Evolutionary conservation across 2,797 vertebrate genomes (phyloP).

Genomic region (Chelmon rostratus): DNA sequence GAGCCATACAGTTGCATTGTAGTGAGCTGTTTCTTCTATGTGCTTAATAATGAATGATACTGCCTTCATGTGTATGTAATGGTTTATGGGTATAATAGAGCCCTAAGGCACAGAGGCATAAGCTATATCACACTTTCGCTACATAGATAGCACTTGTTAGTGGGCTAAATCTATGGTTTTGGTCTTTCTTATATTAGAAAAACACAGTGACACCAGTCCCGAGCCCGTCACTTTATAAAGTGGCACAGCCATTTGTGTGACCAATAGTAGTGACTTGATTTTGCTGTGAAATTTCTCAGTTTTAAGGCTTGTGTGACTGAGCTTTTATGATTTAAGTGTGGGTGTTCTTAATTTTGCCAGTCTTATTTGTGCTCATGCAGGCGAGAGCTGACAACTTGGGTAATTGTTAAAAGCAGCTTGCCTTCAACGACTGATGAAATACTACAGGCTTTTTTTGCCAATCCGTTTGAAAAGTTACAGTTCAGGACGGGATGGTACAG

Average conservation of each 20-base stretch:
- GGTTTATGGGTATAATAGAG: conserved; percentile 9
- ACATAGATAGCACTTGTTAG: neutral
- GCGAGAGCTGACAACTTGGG: neutral
- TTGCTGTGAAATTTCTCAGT: neutral
- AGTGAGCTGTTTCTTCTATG: neutral
- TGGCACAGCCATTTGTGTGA: neutral
- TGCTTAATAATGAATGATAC: conserved; percentile 2
- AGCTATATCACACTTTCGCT: too few relatives aligned
- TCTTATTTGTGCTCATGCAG: neutral
- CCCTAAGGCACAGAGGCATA: neutral
- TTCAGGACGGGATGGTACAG: neutral
- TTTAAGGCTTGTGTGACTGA: neutral
- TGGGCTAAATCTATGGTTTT: neutral
- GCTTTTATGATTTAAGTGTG: neutral
- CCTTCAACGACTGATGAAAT: neutral
- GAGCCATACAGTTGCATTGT: neutral
- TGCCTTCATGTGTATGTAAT: neutral
- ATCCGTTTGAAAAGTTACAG: neutral
- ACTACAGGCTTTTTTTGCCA: neutral
- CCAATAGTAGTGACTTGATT: neutral
- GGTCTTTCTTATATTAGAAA: neutral
- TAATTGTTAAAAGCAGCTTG: neutral
- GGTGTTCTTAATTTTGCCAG: neutral
- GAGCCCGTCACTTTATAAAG: neutral
- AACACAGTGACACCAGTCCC: neutral